Conservation (phyloP, 1,140 invertebrate genomes). For the Dendrolimus kikuchii region DNA sequence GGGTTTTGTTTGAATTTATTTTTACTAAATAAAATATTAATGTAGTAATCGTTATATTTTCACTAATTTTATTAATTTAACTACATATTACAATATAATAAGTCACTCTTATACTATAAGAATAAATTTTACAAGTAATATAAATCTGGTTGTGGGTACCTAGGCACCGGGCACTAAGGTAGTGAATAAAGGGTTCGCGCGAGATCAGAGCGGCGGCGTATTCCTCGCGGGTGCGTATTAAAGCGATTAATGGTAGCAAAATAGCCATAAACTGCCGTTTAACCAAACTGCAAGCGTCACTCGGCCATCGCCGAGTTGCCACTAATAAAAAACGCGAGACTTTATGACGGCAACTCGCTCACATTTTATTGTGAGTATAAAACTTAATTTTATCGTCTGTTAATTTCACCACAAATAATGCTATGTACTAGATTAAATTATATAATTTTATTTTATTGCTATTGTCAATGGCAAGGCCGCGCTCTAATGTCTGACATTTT, state of each 20-base stretch:
- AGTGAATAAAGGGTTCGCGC: conserved; percentile 37
- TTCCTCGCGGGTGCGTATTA: conserved; percentile 53
- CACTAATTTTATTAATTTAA: too few species aligned
- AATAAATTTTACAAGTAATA: too few species aligned
- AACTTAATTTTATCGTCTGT: conserved; percentile 72
- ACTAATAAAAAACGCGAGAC: conserved; percentile 71
- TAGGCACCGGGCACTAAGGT: too few species aligned
- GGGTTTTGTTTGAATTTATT: too few species aligned
- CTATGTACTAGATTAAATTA: conserved; percentile 58
- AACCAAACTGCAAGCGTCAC: conserved; percentile 71
- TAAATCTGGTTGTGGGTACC: too few species aligned
- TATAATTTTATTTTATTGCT: conserved; percentile 45
- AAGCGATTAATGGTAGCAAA: conserved; percentile 70
- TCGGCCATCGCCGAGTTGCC: conserved; percentile 59
- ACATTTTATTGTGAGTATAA: conserved; percentile 71
- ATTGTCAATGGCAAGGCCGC: conserved; percentile 49
- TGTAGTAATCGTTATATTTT: too few species aligned
- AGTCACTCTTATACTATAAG: too few species aligned
- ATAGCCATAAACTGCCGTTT: conserved; percentile 70
- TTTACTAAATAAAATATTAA: too few species aligned
- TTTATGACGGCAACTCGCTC: conserved; percentile 71
- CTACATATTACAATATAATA: too few species aligned
- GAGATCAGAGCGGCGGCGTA: conserved; percentile 20
- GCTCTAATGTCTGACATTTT: background rate
- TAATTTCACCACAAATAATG: conserved; percentile 71